A percentile compares a stretch with the other conserved stretches of the same genome.
phyloP scores from a whole-genome alignment of 1,140 invertebrate genomes.

The Neoseiulus cucumeris region DNA sequence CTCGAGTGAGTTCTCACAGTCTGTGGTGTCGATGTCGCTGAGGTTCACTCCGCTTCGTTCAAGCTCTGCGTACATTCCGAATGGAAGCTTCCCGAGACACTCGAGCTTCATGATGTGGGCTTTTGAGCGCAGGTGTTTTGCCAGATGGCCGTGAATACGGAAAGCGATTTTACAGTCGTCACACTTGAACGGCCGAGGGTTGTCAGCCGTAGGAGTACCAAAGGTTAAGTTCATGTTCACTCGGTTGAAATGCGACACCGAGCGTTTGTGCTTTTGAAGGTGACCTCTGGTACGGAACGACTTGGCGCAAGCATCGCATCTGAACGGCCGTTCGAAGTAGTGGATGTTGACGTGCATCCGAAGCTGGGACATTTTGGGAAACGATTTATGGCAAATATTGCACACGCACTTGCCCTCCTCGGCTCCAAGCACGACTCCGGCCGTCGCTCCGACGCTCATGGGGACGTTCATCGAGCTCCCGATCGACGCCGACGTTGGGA shows the following conservation, averaged over 20 bases:
- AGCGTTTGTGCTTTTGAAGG: conserved; percentile 71
- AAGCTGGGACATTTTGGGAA: conserved; percentile 69
- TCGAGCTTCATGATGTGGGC: conserved; percentile 90
- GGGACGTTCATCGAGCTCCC: too few species aligned
- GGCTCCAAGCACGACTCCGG: background rate
- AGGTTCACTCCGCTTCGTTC: conserved; percentile 69
- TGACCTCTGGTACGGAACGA: conserved; percentile 77
- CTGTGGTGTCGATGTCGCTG: conserved; percentile 78
- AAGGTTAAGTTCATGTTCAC: conserved; percentile 63
- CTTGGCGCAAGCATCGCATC: conserved; percentile 71
- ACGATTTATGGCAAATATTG: conserved; percentile 68
- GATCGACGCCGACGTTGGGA: too few species aligned
- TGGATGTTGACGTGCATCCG: conserved; percentile 84
- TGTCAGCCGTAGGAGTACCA: conserved; percentile 57
- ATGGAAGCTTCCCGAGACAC: conserved; percentile 73
- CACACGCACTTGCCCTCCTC: conserved; percentile 57
- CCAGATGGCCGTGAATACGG: conserved; percentile 80
- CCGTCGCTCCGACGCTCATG: background rate
- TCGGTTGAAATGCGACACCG: conserved; percentile 73
- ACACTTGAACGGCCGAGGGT: conserved; percentile 83
- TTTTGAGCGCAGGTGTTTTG: conserved; percentile 87
- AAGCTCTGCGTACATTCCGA: conserved; percentile 85
- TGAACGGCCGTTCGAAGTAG: conserved; percentile 74
- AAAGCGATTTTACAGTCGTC: conserved; percentile 87
- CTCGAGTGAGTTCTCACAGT: conserved; percentile 73